These are phyloP conservation scores for Syrista parreyssii DNA, from an alignment of 2,888 invertebrate genomes.

Conservation along the genomic window DNA sequence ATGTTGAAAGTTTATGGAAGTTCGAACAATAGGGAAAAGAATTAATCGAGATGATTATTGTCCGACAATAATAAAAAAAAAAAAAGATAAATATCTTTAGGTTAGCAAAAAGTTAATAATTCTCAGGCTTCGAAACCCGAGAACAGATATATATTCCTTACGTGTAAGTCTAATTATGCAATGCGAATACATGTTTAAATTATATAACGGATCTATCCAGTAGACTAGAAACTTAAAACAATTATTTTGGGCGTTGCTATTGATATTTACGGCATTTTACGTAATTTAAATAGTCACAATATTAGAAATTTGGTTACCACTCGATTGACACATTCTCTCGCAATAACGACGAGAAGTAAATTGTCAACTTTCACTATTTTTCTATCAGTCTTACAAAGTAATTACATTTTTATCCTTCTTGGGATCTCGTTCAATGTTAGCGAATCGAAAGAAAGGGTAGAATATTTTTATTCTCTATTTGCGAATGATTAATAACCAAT, in stretches of 20 bases:
- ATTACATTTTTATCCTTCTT: conserved; percentile 25
- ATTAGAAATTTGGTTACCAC: background rate
- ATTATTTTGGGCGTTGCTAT: conserved; percentile 28
- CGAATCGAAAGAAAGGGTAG: background rate
- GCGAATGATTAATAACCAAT: too few relatives aligned
- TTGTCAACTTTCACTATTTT: conserved; percentile 10
- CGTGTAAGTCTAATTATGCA: conserved; percentile 35
- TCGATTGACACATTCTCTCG: background rate
- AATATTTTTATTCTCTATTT: background rate
- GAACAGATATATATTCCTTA: conserved; percentile 37
- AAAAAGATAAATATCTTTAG: too few relatives aligned
- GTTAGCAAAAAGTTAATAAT: too few relatives aligned
- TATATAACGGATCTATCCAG: conserved; percentile 45
- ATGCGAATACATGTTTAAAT: conserved; percentile 42
- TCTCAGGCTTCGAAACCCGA: conserved; percentile 1
- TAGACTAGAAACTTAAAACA: conserved; percentile 57
- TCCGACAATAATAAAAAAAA: too few relatives aligned
- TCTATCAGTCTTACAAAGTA: conserved; percentile 62
- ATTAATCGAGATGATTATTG: too few relatives aligned
- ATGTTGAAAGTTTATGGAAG: too few relatives aligned
- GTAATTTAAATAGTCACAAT: background rate
- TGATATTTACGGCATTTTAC: background rate
- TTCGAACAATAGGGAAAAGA: too few relatives aligned
- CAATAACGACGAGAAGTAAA: conserved; percentile 15
- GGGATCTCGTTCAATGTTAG: background rate